Conservation (phyloP, 2,113 vertebrate species). For the Mola mola region DNA sequence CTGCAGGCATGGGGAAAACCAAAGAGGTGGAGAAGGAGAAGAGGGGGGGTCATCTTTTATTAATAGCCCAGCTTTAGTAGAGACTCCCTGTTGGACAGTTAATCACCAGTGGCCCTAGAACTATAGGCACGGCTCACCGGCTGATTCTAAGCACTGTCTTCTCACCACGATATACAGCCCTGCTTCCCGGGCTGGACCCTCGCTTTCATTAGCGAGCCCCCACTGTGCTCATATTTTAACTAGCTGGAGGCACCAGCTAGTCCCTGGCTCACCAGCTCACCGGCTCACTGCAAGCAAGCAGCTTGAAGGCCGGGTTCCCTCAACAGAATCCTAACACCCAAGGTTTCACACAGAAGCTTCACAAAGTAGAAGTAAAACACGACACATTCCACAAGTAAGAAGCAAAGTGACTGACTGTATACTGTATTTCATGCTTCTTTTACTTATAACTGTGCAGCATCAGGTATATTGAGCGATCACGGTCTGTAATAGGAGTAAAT, state of each 20-base stretch:
- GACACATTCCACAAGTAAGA: conserved; percentile 43
- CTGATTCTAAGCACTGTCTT: conserved; percentile 83
- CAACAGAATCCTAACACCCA: conserved; percentile 25
- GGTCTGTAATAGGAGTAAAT: conserved; percentile 33
- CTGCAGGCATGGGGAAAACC: conserved; percentile 47
- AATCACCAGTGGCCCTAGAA: conserved; percentile 81
- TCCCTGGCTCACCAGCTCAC: conserved; percentile 61
- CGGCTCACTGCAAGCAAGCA: conserved; percentile 53
- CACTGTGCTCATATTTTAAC: conserved; percentile 78
- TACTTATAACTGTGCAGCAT: conserved; percentile 29
- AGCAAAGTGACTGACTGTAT: conserved; percentile 40
- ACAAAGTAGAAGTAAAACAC: conserved; percentile 61
- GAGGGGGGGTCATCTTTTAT: conserved; percentile 79
- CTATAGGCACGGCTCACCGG: conserved; percentile 74
- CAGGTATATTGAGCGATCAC: conserved; percentile 10
- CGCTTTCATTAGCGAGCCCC: conserved; percentile 76
- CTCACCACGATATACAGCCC: conserved; percentile 73
- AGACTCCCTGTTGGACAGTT: conserved; percentile 78
- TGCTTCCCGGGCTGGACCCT: conserved; percentile 60
- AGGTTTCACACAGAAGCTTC: conserved; percentile 46
- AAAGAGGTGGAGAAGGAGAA: conserved; percentile 49
- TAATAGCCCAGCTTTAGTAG: conserved; percentile 83
- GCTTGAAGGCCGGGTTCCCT: conserved; percentile 58
- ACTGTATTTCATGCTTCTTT: conserved; percentile 25
- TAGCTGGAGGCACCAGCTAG: conserved; percentile 72